Conservation (phyloP, 2,888 invertebrate species). For the Oxyscelio sp. region DNA sequence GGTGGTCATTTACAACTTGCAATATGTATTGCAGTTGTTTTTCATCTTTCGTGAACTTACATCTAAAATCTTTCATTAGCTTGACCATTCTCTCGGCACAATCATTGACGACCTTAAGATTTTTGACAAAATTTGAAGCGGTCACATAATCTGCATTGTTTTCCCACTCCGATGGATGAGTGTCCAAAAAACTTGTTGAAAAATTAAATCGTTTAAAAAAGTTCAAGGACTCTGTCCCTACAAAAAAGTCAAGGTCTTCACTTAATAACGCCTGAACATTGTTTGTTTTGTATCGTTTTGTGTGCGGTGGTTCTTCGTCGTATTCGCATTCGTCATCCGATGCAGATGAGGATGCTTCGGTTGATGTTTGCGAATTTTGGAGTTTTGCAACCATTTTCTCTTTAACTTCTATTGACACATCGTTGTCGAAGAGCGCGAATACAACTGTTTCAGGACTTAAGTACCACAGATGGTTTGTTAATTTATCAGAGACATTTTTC, state of each 20-base stretch:
- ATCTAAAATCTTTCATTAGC: slow-evolving; percentile 6
- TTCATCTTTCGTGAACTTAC: no score
- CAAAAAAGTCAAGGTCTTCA: background rate
- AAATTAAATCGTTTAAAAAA: slow-evolving; percentile 1
- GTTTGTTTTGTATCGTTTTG: background rate
- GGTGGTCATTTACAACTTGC: no score
- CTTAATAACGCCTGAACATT: background rate
- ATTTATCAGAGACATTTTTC: background rate
- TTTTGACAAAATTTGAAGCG: background rate
- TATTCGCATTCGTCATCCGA: slow-evolving; percentile 2
- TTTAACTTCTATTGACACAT: background rate
- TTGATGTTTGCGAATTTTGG: background rate
- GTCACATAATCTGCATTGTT: background rate
- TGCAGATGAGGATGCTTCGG: background rate
- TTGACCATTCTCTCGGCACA: slow-evolving; percentile 1
- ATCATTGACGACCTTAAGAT: background rate
- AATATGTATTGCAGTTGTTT: background rate
- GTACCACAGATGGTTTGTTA: background rate
- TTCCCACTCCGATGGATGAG: background rate
- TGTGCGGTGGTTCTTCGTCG: background rate
- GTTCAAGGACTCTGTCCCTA: background rate
- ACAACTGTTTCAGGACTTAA: background rate
- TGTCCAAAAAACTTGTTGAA: background rate
- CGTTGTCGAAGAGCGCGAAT: background rate
- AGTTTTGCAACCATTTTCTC: background rate